Conservation (phyloP, 2,113 vertebrate species). For the Camelus dromedarius region DNA sequence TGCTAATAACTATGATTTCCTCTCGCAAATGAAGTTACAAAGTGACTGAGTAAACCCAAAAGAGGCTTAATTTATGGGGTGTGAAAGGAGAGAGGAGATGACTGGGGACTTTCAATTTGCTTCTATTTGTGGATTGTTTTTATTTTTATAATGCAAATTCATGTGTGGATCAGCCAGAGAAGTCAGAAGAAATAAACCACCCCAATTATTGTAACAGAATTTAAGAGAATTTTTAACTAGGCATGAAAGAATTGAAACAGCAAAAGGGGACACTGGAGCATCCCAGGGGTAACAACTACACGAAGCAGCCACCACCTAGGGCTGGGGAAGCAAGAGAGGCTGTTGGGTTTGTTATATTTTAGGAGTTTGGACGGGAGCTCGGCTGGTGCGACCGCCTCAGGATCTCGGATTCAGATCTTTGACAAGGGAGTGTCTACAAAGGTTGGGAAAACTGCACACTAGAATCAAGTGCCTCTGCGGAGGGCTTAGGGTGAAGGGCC, state of each 20-base stretch:
- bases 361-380: not conserved
- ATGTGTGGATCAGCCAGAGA: not conserved
- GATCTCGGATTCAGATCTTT: not conserved
- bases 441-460: not conserved
- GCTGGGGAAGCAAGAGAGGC: not conserved
- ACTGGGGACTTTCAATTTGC: not conserved
- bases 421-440: not conserved
- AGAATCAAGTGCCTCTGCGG: not conserved
- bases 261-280: not conserved
- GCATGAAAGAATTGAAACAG: not conserved
- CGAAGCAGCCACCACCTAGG: not conserved
- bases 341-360: too few relatives aligned
- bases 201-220: not conserved
- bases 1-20: not conserved
- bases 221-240: not conserved
- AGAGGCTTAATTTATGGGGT: not conserved
- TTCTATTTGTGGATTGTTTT: not conserved
- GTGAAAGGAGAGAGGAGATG: not conserved
- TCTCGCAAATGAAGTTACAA: not conserved
- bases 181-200: not conserved
- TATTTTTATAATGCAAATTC: not conserved
- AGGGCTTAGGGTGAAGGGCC: not conserved
- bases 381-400: not conserved
- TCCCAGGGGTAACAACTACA: not conserved
- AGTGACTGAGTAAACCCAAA: not conserved